A percentile compares a stretch with the other conserved stretches of the same genome.
These are phyloP conservation scores for Rhinichthys klamathensis DNA, from an alignment of 2,113 vertebrate genomes.

Conservation along the genomic window DNA sequence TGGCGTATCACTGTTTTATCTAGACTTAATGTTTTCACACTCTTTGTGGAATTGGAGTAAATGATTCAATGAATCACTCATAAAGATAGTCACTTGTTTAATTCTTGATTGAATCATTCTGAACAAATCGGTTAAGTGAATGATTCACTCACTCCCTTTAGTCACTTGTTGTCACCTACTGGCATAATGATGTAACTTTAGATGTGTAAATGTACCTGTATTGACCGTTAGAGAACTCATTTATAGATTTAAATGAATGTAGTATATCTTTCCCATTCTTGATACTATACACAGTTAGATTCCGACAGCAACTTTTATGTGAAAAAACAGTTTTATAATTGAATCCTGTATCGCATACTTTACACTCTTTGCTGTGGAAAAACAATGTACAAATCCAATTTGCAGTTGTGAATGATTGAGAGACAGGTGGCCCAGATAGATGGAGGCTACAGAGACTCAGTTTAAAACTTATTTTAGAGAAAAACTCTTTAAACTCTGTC, in stretches of 20 bases:
- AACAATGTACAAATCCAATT: conserved; percentile 31
- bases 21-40: not conserved
- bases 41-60: not conserved
- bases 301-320: not conserved
- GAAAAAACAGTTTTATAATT: not conserved
- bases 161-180: too few relatives aligned
- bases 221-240: not conserved
- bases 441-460: not conserved
- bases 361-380: not conserved
- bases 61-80: too few relatives aligned
- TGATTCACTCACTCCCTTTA: too few relatives aligned
- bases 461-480: not conserved
- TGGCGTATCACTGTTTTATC: not conserved
- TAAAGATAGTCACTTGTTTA: too few relatives aligned
- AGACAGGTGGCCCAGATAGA: not conserved
- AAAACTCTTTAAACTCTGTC: not conserved
- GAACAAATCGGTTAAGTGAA: too few relatives aligned
- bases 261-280: too few relatives aligned
- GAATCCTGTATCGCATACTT: conserved; percentile 14
- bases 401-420: conserved; percentile 10
- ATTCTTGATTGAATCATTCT: too few relatives aligned
- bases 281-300: not conserved
- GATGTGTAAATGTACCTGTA: not conserved
- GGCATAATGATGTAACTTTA: not conserved
- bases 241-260: not conserved